Evolutionary conservation across 2,113 vertebrate genomes (phyloP), one percentile per base, ranked within the genome.

Genomic region (Morphnarchus princeps): DNA sequence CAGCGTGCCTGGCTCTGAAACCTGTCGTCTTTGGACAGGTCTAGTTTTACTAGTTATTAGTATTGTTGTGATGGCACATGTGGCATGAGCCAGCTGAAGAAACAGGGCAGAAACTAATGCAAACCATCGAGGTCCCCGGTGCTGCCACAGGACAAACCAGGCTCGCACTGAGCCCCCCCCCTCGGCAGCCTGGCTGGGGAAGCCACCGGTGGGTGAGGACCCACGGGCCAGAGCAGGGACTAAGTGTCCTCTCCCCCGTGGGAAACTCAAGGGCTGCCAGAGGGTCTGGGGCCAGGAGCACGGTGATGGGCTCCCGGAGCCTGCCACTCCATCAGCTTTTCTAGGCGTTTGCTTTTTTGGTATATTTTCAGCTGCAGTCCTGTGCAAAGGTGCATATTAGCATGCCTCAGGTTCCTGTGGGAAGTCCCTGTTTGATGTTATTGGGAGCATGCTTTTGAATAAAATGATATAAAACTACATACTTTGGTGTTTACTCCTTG

Each of bases 171-270:
- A 69, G 26, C 52, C 24, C 36, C 11, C 36, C 11, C 2, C 20
- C 28, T 26, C 2, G 1, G 31, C 36, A 72, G 34, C 54, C 18
- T 17, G 25, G 22, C 13, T 40, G 13, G 16, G 62, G 38, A 45
- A 78, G 26, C 15, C 15, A 4, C 3, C 0, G 4, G 28, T 8
- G 36, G 47, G 13, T 81, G 36, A 71, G 11, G 61, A n/a, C 6
- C n/a, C 38, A 29, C 0, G 2, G 42, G 38, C 9, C 34, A 16
- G 21, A 50, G 55, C 49, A 61, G 31, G 34, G 34, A 21, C 36
- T 0, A 1, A 38, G 15, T 2, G 3, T 1, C 3, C 16, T 18
- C 45, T 54, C 26, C 21, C 4, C 6, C 0, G 0, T 1, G 5
- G 43, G 9, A 59, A 82, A 52, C 7, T 11, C 3, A 0, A 50